Base-by-base conservation (phyloP, 2,797 vertebrate species). In the Melanotaenia nigrans region DNA sequence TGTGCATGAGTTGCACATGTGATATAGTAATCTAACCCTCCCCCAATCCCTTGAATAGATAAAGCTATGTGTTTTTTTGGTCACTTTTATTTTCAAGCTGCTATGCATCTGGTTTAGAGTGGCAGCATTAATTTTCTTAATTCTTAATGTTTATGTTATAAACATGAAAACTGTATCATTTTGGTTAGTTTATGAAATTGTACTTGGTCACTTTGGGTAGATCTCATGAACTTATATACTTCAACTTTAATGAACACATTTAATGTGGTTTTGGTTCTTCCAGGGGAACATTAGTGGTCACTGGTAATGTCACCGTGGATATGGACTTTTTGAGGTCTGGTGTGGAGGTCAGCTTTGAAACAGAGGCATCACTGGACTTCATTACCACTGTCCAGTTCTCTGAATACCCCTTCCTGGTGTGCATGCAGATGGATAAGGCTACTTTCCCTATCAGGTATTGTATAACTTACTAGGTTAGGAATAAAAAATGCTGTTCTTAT, bases 371-470 rank as follows among this genome's bases (percentile, higher is more conserved):
- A 0, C 86, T 99, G 54, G 96, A 97, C 85, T 97, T 99, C 80
- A 94, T 97, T 92, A 97, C 97, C 61, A 99, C 97, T 0, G 97
- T 99, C 68, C 96, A 99, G 89, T 99, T 99, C 93, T 99, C 97
- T 0, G 94, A 98, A 75, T 99, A 99, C 79, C 98, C 98, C 0
- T 99, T 99, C 94, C 90, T 99, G 68, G 96, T 99, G 36, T 99
- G 98, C 85, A 95, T 99, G 91, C 97, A 99, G 93, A 99, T 99
- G 97, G 97, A 98, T 79, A 98, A 93, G 90, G 88, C 92, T 0
- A 95, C 92, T 2, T 95, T 95, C 85, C 98, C 98, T 0, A 84
- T 95, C 93, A 97, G 97, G 98, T 99, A 94, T 5, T 7, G 3
- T 45, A n/a, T 40, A 7, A 64, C 11, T 5, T 2, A 40, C 2